Percentiles rank a stretch among this genome's conserved stretches.
phyloP scores from a whole-genome alignment of 1,140 invertebrate genomes.

The Saxidomus purpurata region DNA sequence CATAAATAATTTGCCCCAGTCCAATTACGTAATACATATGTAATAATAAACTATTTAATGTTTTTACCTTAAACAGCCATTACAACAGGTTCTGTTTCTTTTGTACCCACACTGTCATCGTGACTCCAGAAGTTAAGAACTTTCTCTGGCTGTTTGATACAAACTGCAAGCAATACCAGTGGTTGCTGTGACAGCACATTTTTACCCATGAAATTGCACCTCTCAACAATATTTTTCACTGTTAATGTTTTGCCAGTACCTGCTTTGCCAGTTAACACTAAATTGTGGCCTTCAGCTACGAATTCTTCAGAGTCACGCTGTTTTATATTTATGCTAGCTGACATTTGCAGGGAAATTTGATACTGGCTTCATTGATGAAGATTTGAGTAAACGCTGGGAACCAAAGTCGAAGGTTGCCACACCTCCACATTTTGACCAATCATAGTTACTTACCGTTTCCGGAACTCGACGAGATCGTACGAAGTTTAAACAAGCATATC shows the following conservation, averaged over 20 bases:
- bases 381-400: too few relatives aligned
- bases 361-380: too few relatives aligned
- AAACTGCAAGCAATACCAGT: slow-evolving; percentile 37
- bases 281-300: slow-evolving; percentile 24
- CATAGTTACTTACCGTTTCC: too few relatives aligned
- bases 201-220: background rate
- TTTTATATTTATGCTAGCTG: slow-evolving; percentile 41
- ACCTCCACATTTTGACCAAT: too few relatives aligned
- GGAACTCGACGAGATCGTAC: too few relatives aligned
- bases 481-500: too few relatives aligned
- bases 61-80: background rate
- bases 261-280: slow-evolving; percentile 30
- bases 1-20: too few relatives aligned
- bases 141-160: slow-evolving; percentile 14
- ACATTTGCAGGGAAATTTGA: too few relatives aligned
- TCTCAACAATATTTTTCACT: slow-evolving; percentile 1
- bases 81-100: background rate
- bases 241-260: slow-evolving; percentile 38
- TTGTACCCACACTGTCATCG: background rate
- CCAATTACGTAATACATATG: too few relatives aligned
- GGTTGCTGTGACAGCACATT: slow-evolving; percentile 13
- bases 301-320: slow-evolving; percentile 19
- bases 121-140: background rate
- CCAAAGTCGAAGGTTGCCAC: too few relatives aligned
- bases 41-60: too few relatives aligned